Evolutionary conservation across 2,888 invertebrate species (phyloP).

Genomic region (Dicyrtoma fusca): DNA sequence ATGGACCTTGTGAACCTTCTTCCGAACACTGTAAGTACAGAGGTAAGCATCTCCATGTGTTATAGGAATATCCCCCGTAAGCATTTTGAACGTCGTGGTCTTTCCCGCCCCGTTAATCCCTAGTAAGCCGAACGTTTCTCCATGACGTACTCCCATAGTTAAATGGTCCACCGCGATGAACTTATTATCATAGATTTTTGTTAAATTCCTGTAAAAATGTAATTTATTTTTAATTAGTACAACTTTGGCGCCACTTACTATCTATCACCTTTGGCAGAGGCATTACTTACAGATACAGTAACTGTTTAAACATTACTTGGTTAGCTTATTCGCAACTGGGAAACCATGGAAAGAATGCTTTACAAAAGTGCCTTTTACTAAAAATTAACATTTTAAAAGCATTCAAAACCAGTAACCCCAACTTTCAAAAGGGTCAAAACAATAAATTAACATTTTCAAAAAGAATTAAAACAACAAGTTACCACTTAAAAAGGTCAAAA

Average conservation of each 20-base stretch:
- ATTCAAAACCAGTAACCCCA: too few relatives aligned
- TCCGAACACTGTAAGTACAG: conserved; percentile 62
- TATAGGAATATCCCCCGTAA: conserved; percentile 79
- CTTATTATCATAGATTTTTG: conserved; percentile 75
- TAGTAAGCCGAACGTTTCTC: conserved; percentile 79
- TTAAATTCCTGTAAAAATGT: conserved; percentile 61
- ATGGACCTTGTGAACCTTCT: conserved; percentile 56
- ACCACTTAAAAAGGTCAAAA: too few relatives aligned
- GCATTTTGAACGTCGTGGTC: conserved; percentile 85
- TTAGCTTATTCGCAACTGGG: too few relatives aligned
- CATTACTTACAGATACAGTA: not conserved
- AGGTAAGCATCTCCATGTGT: conserved; percentile 74
- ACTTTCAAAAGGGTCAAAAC: too few relatives aligned
- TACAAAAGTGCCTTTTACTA: too few relatives aligned
- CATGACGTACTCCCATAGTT: conserved; percentile 69
- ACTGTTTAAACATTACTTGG: too few relatives aligned
- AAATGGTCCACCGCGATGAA: conserved; percentile 79
- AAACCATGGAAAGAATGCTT: too few relatives aligned
- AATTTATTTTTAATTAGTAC: too few relatives aligned
- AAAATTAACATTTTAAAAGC: too few relatives aligned
- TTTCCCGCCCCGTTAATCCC: conserved; percentile 88
- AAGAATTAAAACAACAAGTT: too few relatives aligned
- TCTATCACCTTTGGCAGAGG: not conserved
- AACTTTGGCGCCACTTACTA: not conserved
- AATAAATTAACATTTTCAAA: too few relatives aligned